phyloP scores from a whole-genome alignment of 2,888 invertebrate genomes.

The Tuta absoluta region DNA sequence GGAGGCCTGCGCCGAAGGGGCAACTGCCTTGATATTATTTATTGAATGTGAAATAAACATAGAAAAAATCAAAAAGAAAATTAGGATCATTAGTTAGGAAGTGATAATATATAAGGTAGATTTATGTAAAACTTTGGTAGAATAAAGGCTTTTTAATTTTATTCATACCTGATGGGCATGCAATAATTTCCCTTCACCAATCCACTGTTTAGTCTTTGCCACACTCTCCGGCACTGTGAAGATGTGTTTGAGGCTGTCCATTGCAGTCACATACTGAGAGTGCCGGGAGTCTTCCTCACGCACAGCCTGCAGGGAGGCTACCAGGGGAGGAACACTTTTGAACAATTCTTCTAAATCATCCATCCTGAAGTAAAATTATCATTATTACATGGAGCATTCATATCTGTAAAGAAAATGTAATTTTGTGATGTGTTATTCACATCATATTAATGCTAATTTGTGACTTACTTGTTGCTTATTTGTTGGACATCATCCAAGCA shows the following conservation, averaged over 20 bases:
- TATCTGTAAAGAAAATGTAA: not conserved
- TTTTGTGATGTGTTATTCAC: too few relatives aligned
- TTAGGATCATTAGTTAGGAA: too few relatives aligned
- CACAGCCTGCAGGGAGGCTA: constrained; percentile 90
- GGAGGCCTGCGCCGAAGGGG: too few relatives aligned
- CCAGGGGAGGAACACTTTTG: constrained; percentile 88
- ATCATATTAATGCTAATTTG: not conserved
- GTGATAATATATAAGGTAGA: too few relatives aligned
- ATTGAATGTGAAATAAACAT: not conserved
- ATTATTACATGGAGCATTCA: not conserved
- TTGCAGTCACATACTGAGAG: constrained; percentile 98
- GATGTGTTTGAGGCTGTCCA: constrained; percentile 98
- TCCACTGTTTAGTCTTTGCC: constrained; percentile 95
- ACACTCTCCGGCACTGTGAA: constrained; percentile 98
- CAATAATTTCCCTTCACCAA: constrained; percentile 95
- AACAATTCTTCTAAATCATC: constrained; percentile 89
- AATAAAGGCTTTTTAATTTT: too few relatives aligned
- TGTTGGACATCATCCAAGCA: constrained; percentile 93
- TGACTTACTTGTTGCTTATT: constrained; percentile 78
- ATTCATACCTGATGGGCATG: constrained; percentile 95
- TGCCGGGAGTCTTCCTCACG: constrained; percentile 96
- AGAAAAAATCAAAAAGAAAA: not conserved
- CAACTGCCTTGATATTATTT: too few relatives aligned
- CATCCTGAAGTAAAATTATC: constrained; percentile 75
- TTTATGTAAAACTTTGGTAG: too few relatives aligned